Evolutionary conservation across 2,797 vertebrate genomes (phyloP).

Genomic region (Notolabrus celidotus): DNA sequence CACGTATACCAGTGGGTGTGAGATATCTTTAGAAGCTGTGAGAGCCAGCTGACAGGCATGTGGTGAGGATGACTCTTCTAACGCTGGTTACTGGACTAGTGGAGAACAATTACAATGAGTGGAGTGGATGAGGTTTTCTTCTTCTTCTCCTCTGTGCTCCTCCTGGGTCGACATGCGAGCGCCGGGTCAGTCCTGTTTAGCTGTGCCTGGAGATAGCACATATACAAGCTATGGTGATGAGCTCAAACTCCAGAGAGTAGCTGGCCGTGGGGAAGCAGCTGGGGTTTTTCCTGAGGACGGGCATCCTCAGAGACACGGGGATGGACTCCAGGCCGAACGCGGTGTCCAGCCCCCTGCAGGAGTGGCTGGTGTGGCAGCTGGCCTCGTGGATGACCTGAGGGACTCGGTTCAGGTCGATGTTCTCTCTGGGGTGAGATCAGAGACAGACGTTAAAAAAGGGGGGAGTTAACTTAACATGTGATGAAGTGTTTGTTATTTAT

Average conservation of each 20-base stretch:
- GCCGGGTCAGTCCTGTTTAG: conserved; percentile 44
- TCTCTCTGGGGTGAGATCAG: conserved; percentile 67
- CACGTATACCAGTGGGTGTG: conserved; percentile 20
- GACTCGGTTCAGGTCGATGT: conserved; percentile 80
- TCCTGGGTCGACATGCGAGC: background rate
- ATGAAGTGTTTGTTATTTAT: no score
- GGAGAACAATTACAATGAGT: conserved; percentile 19
- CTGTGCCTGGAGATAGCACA: conserved; percentile 81
- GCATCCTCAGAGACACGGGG: conserved; percentile 82
- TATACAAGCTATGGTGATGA: conserved; percentile 85
- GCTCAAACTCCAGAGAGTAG: conserved; percentile 83
- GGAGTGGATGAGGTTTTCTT: conserved; percentile 4
- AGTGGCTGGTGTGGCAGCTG: conserved; percentile 82
- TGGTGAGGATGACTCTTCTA: conserved; percentile 3
- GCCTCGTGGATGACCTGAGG: conserved; percentile 84
- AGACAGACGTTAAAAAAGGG: background rate
- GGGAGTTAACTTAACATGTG: no score
- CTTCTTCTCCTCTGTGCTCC: background rate
- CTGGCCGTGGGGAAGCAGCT: conserved; percentile 71
- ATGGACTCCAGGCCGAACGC: conserved; percentile 80
- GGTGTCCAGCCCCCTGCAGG: conserved; percentile 73
- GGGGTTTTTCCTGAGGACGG: conserved; percentile 82
- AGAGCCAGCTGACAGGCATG: conserved; percentile 17
- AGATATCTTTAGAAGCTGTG: conserved; percentile 39
- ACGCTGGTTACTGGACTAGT: background rate